Percentiles rank a stretch among this genome's conserved stretches.
Evolutionary conservation across 2,888 invertebrate genomes (phyloP).

Genomic region (Apocheima hispidaria): DNA sequence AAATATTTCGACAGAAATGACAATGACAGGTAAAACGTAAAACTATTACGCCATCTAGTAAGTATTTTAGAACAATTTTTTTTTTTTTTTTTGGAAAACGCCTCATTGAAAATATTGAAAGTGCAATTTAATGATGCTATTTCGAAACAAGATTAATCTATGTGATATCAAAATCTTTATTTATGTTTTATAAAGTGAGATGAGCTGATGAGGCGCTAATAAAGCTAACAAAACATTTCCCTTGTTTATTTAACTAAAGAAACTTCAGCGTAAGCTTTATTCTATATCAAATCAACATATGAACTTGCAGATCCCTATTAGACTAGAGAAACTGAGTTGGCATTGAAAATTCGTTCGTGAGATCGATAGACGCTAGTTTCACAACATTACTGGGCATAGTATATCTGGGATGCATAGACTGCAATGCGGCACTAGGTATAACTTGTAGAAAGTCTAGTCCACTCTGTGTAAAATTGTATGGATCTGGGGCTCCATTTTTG

Average conservation of each 20-base stretch:
- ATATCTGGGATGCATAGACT: constrained; percentile 14
- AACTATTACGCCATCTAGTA: too few relatives aligned
- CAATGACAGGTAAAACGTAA: too few relatives aligned
- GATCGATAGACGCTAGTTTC: constrained; percentile 1
- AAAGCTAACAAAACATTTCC: neutral
- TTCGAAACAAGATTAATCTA: neutral
- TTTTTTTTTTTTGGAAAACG: too few relatives aligned
- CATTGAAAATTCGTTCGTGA: constrained; percentile 6
- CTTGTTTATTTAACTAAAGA: neutral
- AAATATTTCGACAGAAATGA: too few relatives aligned
- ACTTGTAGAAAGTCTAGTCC: neutral
- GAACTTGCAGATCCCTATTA: neutral
- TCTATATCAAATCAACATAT: constrained; percentile 3
- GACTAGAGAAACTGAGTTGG: neutral
- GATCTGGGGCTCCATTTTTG: too few relatives aligned
- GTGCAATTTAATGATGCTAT: neutral
- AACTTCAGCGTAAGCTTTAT: neutral
- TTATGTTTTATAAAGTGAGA: neutral
- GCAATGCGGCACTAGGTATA: constrained; percentile 28
- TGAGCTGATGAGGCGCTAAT: neutral
- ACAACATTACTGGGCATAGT: neutral
- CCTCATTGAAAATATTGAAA: neutral
- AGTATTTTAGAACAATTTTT: too few relatives aligned
- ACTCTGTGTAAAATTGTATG: neutral
- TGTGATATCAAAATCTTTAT: neutral